Percentiles rank a stretch among this genome's conserved stretches.
These are phyloP conservation scores for Colletes latitarsis DNA, from an alignment of 1,140 invertebrate genomes.

Conservation along the genomic window DNA sequence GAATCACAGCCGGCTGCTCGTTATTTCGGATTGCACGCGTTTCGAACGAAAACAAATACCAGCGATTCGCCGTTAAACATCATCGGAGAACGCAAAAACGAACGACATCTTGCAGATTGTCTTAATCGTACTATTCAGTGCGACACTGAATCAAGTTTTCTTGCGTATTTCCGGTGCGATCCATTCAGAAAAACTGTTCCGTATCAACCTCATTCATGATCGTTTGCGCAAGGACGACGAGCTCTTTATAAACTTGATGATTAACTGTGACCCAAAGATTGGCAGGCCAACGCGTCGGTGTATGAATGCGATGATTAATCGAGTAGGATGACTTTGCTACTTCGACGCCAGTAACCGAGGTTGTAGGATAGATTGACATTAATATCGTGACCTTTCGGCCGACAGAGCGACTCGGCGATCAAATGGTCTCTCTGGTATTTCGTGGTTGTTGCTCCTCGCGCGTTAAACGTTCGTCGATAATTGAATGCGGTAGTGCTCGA, in stretches of 20 bases:
- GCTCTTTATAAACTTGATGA: neutral
- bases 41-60: neutral
- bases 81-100: no score
- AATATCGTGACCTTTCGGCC: slow-evolving; percentile 5
- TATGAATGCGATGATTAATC: slow-evolving; percentile 27
- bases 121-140: neutral
- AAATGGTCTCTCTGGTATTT: neutral
- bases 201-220: no score
- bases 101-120: neutral
- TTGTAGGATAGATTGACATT: neutral
- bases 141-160: no score
- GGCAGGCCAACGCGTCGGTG: neutral
- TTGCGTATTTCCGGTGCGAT: no score
- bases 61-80: neutral
- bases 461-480: no score
- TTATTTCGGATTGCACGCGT: neutral
- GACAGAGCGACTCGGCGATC: neutral
- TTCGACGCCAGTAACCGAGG: neutral
- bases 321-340: slow-evolving; percentile 10
- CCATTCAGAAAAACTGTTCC: no score
- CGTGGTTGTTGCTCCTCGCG: neutral
- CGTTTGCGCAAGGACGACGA: no score
- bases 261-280: neutral
- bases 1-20: neutral
- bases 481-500: no score